Conservation (phyloP, 2,888 invertebrate species). For the Glaucopsyche alexis region DNA sequence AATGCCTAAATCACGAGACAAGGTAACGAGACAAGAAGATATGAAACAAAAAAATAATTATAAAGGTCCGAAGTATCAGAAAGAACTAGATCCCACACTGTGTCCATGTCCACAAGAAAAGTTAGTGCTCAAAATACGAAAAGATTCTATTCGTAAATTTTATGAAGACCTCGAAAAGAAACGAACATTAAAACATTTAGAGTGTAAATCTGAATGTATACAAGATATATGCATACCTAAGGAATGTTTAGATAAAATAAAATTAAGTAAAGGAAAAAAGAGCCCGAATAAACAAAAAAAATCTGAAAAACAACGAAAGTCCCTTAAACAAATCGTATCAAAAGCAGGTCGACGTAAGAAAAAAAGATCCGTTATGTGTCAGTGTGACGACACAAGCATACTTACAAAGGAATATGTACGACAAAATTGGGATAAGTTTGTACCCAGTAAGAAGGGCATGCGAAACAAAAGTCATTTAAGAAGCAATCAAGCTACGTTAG, state of each 20-base stretch:
- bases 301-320: conserved; percentile 10
- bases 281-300: neutral
- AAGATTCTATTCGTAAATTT: conserved; percentile 51
- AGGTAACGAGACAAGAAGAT: neutral
- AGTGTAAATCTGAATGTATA: conserved; percentile 44
- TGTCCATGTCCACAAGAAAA: conserved; percentile 33
- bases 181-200: conserved; percentile 43
- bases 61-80: conserved; percentile 42
- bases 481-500: neutral
- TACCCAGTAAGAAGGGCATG: neutral
- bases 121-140: conserved; percentile 42
- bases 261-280: conserved; percentile 33
- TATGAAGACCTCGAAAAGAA: conserved; percentile 47
- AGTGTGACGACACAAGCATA: neutral
- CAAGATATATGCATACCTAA: conserved; percentile 45
- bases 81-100: conserved; percentile 39
- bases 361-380: neutral
- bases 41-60: conserved; percentile 40
- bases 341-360: neutral
- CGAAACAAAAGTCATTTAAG: neutral
- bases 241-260: conserved; percentile 46
- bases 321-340: conserved; percentile 10
- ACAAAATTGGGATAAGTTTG: neutral
- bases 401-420: neutral
- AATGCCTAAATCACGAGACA: neutral